Evolutionary conservation across 2,888 invertebrate genomes (phyloP), one percentile per base, ranked within the genome.

Genomic region (Dasypogon diadema): DNA sequence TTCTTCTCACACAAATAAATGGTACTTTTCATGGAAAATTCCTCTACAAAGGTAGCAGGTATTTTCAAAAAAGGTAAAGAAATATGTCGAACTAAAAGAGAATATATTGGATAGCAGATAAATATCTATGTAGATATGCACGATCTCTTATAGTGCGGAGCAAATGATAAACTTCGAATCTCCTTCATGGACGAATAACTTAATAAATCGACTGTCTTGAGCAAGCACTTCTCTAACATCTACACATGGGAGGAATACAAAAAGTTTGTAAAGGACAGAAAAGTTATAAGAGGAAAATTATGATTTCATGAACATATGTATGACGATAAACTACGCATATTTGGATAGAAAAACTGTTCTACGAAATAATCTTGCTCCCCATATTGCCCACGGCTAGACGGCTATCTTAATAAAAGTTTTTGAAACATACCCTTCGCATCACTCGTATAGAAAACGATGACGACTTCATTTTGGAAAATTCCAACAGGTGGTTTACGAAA

Each of bases 401-500:
- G 12, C 4, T 3, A 48, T 48, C 21, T 18, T 14, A 65, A 48
- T 12, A 26, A 55, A 55, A 56, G 5, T 26, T 26, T 55, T 55
- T 56, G 10, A 21, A 46, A 78, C 78, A 65, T 77, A 78, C 78
- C 77, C 78, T 78, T 77, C 78, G 60, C 78, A 78, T 78, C 37
- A 78, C 78, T 26, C 78, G 78, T 46, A 78, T 77, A 10, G 78
- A 78, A 76, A 78, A 78, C 73, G 78, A 78, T 68, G 78, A 78
- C 26, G 78, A 77, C 75, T 78, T 78, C 78, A 78, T 78, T 54
- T 63, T 74, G 30, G 18, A 26, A 54, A 51, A 74, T 70, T 75
- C 75, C 77, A 77, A 77, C 77, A 77, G 77, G 77, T 77, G 75
- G 77, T 77, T 75, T 46, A 26, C 10, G 16, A 73, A 75, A 54